Evolutionary conservation across 2,113 vertebrate species (phyloP), one percentile per base, ranked within the genome.

Genomic region (Plestiodon gilberti): DNA sequence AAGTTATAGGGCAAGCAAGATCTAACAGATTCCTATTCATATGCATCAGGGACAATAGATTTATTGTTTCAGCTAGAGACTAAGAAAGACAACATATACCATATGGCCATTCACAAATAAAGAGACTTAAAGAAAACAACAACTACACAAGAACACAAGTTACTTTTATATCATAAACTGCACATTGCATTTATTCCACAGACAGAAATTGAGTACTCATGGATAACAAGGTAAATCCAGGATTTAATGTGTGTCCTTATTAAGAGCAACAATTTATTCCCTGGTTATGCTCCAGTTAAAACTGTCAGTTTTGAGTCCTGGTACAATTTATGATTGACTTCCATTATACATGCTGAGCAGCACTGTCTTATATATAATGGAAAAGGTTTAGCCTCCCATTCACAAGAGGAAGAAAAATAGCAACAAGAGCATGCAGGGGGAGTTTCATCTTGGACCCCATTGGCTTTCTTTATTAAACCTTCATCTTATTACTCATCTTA

Each of bases 221-320:
- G 43, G 89, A 80, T 2, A 76, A 86, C 11, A 78, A 88, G 25
- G 74, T 79, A 89, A 90, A 62, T 87, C 8, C 15, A 85, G 0
- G 52, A 85, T 78, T 88, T 70, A 78, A 85, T 77, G 8, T 9
- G 40, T 81, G 59, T 87, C 82, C 85, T 64, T 48, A 35, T 84
- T 78, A 82, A 62, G 82, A 82, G 78, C 81, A 84, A 81, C 61
- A 88, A 3, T 43, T 76, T 82, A 33, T 20, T 14, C 65, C 64
- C 78, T 87, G 15, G 14, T 75, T 57, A 76, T 85, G 43, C 8
- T 90, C 25, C 87, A 40, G 78, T 89, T 89, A 88, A 91, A 93
- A 85, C 92, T 91, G 82, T 84, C 78, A 78, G 88, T 90, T n/a
- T 88, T n/a, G 52, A 90, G 76, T 75, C 91, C 89, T 79, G 59